A percentile compares a stretch with the other conserved stretches of the same genome.
Evolutionary conservation across 2,888 invertebrate genomes (phyloP).

Genomic region (Cremastinae sp.): DNA sequence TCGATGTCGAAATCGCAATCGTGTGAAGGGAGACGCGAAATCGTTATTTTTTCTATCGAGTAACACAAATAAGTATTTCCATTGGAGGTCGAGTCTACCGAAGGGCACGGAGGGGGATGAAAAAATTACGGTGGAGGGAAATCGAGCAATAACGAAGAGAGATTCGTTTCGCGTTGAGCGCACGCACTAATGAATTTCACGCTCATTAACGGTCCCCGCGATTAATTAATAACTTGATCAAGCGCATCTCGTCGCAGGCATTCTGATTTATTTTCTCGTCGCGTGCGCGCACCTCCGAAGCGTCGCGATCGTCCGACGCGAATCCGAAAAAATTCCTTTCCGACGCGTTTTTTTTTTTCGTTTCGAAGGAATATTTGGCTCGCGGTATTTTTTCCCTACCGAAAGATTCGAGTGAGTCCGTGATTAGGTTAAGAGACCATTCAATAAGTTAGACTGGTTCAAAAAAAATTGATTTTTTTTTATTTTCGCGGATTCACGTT

Average conservation of each 20-base stretch:
- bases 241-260: conserved; percentile 33
- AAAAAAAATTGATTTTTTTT: no score
- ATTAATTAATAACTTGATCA: conserved; percentile 41
- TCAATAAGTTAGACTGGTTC: no score
- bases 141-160: conserved; percentile 19
- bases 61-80: no score
- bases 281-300: background rate
- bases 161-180: conserved; percentile 18
- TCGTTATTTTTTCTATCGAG: background rate
- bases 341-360: no score
- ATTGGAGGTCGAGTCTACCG: no score
- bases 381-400: no score
- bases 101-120: no score
- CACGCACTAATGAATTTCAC: conserved; percentile 33
- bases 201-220: conserved; percentile 31
- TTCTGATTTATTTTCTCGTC: conserved; percentile 14
- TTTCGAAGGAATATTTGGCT: no score
- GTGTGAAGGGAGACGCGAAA: background rate
- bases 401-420: no score
- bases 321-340: no score
- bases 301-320: background rate
- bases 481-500: no score
- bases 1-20: background rate
- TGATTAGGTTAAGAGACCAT: no score
- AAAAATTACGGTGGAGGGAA: background rate